A percentile compares a stretch with the other conserved stretches of the same genome.
phyloP scores from a whole-genome alignment of 1,140 invertebrate species.

The Panulirus ornatus region DNA sequence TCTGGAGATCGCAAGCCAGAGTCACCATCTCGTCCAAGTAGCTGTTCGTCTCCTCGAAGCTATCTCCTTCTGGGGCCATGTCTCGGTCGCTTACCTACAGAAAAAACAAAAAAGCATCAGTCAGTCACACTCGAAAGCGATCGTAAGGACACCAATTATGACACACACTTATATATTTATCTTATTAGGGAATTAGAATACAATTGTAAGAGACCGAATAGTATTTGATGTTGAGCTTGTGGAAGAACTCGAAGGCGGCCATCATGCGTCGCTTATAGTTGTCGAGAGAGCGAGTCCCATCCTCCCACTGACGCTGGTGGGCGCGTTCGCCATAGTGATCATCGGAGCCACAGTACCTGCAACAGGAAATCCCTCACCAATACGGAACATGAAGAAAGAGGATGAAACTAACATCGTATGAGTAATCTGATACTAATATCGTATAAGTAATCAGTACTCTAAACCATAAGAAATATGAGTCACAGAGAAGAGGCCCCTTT shows the following conservation, averaged over 20 bases:
- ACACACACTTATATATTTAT: not conserved
- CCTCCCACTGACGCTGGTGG: constrained; percentile 81
- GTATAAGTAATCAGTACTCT: too few relatives aligned
- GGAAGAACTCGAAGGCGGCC: constrained; percentile 83
- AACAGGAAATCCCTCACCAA: too few relatives aligned
- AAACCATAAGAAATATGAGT: too few relatives aligned
- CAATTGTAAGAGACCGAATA: constrained; percentile 35
- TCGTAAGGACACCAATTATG: too few relatives aligned
- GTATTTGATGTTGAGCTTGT: constrained; percentile 79
- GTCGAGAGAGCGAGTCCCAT: constrained; percentile 80
- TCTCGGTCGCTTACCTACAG: constrained; percentile 63
- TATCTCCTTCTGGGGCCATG: constrained; percentile 60
- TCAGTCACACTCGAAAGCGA: not conserved
- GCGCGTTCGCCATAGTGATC: constrained; percentile 80
- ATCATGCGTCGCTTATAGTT: constrained; percentile 82
- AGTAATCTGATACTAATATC: too few relatives aligned
- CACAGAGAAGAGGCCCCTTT: too few relatives aligned
- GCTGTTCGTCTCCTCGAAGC: constrained; percentile 52
- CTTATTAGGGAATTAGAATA: not conserved
- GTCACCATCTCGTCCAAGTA: constrained; percentile 64
- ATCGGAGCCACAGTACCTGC: constrained; percentile 73
- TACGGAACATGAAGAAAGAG: too few relatives aligned
- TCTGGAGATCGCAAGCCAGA: constrained; percentile 69
- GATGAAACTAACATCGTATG: too few relatives aligned
- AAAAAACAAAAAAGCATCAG: too few relatives aligned